Conservation (phyloP, 1,140 invertebrate species). For the Camponotus floridanus region DNA sequence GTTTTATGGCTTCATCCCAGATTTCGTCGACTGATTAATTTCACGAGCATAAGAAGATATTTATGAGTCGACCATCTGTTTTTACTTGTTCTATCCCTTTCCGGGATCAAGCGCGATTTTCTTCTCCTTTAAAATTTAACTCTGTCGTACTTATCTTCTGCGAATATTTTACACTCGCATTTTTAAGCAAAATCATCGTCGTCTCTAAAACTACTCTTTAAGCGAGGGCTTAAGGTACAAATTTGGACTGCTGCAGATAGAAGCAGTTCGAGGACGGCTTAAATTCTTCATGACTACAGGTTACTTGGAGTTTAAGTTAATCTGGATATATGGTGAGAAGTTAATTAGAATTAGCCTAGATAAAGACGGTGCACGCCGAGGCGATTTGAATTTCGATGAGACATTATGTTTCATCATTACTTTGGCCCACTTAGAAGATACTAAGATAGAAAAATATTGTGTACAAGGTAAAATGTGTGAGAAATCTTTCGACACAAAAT, state of each 20-base stretch:
- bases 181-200: not conserved
- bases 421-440: not conserved
- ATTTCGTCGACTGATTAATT: conserved; percentile 58
- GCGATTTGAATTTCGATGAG: conserved; percentile 30
- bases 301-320: conserved; percentile 42
- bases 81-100: not conserved
- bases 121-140: conserved; percentile 4
- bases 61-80: conserved; percentile 39
- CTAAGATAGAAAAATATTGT: not conserved
- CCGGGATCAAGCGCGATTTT: not conserved
- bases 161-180: conserved; percentile 4
- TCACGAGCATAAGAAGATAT: conserved; percentile 56
- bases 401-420: not conserved
- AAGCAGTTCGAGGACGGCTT: conserved; percentile 49
- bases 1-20: conserved; percentile 35
- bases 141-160: not conserved
- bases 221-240: conserved; percentile 40
- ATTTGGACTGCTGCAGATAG: conserved; percentile 33
- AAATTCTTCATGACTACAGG: conserved; percentile 53
- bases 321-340: conserved; percentile 40
- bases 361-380: conserved; percentile 13
- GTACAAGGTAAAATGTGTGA: not conserved
- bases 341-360: conserved; percentile 59
- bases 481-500: not conserved
- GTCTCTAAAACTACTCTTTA: conserved; percentile 18